A percentile compares a stretch with the other conserved stretches of the same genome.
Evolutionary conservation across 2,888 invertebrate genomes (phyloP).

Genomic region (Dolichomitus sp.): DNA sequence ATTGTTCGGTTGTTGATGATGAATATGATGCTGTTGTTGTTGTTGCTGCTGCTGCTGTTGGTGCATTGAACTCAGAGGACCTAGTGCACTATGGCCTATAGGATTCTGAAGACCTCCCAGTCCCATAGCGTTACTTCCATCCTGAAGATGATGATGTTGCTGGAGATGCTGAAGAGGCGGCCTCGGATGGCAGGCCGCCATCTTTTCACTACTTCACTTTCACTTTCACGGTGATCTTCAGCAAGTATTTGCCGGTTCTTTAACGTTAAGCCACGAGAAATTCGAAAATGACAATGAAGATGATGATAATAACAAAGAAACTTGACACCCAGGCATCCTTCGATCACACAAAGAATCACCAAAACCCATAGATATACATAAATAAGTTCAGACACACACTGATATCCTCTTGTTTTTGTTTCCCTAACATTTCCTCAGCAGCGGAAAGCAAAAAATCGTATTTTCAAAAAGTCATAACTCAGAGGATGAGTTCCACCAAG

Average conservation of each 20-base stretch:
- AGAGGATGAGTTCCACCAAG: not conserved
- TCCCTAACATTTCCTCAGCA: not conserved
- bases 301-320: not conserved
- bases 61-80: conserved; percentile 19
- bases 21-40: conserved; percentile 76
- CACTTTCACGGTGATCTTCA: not conserved
- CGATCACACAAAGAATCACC: not conserved
- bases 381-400: conserved; percentile 12
- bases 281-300: conserved; percentile 3
- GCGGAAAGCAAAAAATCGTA: not conserved
- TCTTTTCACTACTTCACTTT: conserved; percentile 66
- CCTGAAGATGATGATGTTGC: conserved; percentile 70
- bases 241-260: not conserved
- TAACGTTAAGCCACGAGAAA: not conserved
- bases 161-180: conserved; percentile 77
- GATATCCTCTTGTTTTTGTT: conserved; percentile 27
- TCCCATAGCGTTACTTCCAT: conserved; percentile 57
- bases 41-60: conserved; percentile 67
- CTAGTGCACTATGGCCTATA: not conserved
- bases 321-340: conserved; percentile 46
- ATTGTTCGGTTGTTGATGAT: conserved; percentile 76
- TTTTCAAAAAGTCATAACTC: conserved; percentile 6
- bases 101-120: conserved; percentile 47
- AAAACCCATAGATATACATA: not conserved
- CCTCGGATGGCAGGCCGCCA: conserved; percentile 83